phyloP scores from a whole-genome alignment of 1,140 invertebrate species.

The Aradophagus sp. region DNA sequence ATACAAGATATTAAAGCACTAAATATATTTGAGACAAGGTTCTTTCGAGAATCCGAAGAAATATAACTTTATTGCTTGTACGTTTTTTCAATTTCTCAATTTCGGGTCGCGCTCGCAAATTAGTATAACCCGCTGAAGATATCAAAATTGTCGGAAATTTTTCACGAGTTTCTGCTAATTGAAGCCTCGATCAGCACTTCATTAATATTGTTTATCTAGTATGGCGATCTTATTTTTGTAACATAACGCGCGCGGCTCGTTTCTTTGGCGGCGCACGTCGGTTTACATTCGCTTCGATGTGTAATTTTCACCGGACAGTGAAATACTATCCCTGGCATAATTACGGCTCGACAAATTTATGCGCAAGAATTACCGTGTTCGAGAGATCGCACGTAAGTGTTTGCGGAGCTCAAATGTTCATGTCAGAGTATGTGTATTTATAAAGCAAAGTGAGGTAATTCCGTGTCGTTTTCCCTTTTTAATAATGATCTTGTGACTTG shows the following conservation, averaged over 20 bases:
- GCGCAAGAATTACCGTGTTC: slow-evolving; percentile 50
- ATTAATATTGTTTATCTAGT: slow-evolving; percentile 4
- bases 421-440: slow-evolving; percentile 22
- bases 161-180: slow-evolving; percentile 1
- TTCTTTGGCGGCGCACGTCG: slow-evolving; percentile 10
- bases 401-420: slow-evolving; percentile 18
- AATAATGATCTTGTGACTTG: too few relatives aligned
- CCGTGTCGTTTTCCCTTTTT: too few relatives aligned
- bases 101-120: slow-evolving; percentile 5
- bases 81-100: slow-evolving; percentile 13
- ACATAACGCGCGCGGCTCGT: slow-evolving; percentile 3
- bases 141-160: too few relatives aligned
- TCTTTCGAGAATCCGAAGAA: neutral
- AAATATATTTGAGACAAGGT: slow-evolving; percentile 3
- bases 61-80: neutral
- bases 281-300: slow-evolving; percentile 44
- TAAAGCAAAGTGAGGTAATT: too few relatives aligned
- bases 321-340: slow-evolving; percentile 53
- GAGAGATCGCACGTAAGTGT: slow-evolving; percentile 35
- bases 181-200: slow-evolving; percentile 12
- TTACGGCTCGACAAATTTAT: slow-evolving; percentile 55
- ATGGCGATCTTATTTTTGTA: slow-evolving; percentile 14
- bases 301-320: slow-evolving; percentile 51
- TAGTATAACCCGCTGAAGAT: slow-evolving; percentile 13
- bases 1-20: slow-evolving; percentile 1